Conservation (phyloP, 2,113 vertebrate species). For the Arothron firmamentum region DNA sequence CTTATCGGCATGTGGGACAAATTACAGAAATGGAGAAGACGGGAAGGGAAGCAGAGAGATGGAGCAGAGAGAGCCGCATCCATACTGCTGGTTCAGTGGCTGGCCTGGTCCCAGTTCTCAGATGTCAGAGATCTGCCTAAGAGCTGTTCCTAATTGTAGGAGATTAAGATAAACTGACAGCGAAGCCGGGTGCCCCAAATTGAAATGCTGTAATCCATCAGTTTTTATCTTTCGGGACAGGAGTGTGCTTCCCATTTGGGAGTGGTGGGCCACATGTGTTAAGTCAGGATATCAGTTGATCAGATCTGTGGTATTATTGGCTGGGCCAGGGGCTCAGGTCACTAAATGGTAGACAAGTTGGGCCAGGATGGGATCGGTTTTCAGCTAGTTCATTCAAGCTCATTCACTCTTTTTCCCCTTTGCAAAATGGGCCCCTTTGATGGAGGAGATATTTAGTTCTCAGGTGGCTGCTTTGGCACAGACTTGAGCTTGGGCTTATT, state of each 20-base stretch:
- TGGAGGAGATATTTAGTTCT: constrained; percentile 77
- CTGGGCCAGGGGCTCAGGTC: constrained; percentile 54
- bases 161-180: constrained; percentile 76
- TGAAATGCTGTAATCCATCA: constrained; percentile 74
- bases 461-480: constrained; percentile 72
- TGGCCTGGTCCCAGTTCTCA: constrained; percentile 65
- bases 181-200: constrained; percentile 60
- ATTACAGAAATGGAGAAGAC: constrained; percentile 65
- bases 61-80: constrained; percentile 21
- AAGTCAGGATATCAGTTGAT: constrained; percentile 59
- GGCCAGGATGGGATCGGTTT: constrained; percentile 69
- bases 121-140: constrained; percentile 76
- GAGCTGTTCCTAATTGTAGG: constrained; percentile 72
- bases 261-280: constrained; percentile 53
- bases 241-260: constrained; percentile 19
- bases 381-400: constrained; percentile 66
- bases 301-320: constrained; percentile 56
- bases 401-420: constrained; percentile 62
- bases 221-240: constrained; percentile 70
- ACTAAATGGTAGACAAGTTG: constrained; percentile 66
- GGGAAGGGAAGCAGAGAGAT: constrained; percentile 50
- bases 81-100: constrained; percentile 48
- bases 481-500: constrained; percentile 71
- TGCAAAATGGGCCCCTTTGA: constrained; percentile 74
- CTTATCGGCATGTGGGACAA: constrained; percentile 72